A percentile compares a stretch with the other conserved stretches of the same genome.
Conservation (phyloP, 2,113 vertebrate species). For the Salminus brasiliensis region DNA sequence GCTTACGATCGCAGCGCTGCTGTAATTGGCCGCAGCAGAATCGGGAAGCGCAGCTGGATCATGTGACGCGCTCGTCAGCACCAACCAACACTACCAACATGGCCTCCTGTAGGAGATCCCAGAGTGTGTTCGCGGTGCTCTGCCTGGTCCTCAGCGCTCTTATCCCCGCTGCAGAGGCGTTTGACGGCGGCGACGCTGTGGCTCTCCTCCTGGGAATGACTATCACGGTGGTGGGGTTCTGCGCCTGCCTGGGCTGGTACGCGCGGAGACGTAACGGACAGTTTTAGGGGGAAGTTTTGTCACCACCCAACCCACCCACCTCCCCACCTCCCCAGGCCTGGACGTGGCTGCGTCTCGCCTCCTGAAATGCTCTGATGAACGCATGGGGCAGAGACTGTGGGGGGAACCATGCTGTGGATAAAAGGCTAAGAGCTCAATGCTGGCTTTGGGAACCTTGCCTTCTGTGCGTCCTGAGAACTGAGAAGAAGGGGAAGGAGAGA, state of each 20-base stretch:
- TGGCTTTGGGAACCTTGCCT: background rate
- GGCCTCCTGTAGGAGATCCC: slow-evolving; percentile 62
- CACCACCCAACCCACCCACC: too few relatives aligned
- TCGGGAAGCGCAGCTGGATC: slow-evolving; percentile 48
- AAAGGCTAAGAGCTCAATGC: background rate
- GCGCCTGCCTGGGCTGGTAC: slow-evolving; percentile 89
- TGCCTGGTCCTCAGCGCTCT: slow-evolving; percentile 68
- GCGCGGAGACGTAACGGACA: slow-evolving; percentile 83
- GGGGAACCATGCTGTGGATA: background rate
- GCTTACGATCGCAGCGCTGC: background rate
- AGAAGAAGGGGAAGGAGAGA: background rate
- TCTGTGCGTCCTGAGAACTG: background rate
- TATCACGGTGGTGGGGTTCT: slow-evolving; percentile 82
- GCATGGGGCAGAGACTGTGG: background rate
- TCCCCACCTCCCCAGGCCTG: slow-evolving; percentile 11
- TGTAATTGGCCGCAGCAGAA: slow-evolving; percentile 61
- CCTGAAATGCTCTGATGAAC: background rate
- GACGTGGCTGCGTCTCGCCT: slow-evolving; percentile 5
- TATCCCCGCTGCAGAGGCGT: slow-evolving; percentile 80
- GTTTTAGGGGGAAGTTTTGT: slow-evolving; percentile 65
- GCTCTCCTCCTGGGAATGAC: slow-evolving; percentile 83
- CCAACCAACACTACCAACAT: slow-evolving; percentile 69
- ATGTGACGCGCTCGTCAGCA: slow-evolving; percentile 45
- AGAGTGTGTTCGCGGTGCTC: slow-evolving; percentile 54
- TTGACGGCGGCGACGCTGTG: slow-evolving; percentile 85